These are phyloP conservation scores for Rhynchomys soricoides DNA, from an alignment of 2,113 vertebrate species.

Conservation along the genomic window DNA sequence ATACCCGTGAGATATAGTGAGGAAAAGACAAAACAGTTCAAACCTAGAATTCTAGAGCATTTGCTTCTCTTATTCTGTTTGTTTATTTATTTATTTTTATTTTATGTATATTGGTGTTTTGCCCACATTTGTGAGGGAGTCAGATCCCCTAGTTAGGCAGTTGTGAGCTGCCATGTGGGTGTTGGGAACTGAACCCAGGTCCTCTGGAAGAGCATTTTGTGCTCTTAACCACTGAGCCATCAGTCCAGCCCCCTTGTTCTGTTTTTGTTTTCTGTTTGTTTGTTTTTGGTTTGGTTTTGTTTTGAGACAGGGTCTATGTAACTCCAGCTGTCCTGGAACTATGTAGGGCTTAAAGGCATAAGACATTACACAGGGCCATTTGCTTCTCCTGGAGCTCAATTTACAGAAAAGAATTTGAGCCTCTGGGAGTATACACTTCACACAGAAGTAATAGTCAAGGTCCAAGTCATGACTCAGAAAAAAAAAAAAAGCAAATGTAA, in stretches of 20 bases:
- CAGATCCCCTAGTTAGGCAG: too few species aligned
- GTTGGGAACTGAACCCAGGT: too few species aligned
- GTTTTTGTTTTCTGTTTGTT: background rate
- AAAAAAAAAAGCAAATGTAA: background rate
- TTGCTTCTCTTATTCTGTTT: background rate
- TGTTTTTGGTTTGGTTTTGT: background rate
- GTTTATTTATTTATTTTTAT: background rate
- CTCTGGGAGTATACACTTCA: background rate
- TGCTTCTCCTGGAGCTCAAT: conserved; percentile 34
- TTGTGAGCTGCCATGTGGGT: too few species aligned
- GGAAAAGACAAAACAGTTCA: background rate
- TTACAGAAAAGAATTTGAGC: conserved; percentile 2
- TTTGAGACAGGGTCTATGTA: background rate
- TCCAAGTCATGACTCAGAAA: background rate
- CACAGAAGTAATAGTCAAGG: background rate
- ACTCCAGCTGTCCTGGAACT: background rate
- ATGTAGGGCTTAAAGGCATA: background rate
- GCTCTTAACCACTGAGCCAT: too few species aligned
- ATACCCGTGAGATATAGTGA: background rate
- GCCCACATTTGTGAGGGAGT: too few species aligned
- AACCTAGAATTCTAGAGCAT: conserved; percentile 16
- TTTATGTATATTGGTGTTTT: too few species aligned
- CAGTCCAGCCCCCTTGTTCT: background rate
- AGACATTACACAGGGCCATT: background rate
- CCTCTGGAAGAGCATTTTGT: too few species aligned